phyloP scores from a whole-genome alignment of 2,113 vertebrate species.

The Saiga tatarica region DNA sequence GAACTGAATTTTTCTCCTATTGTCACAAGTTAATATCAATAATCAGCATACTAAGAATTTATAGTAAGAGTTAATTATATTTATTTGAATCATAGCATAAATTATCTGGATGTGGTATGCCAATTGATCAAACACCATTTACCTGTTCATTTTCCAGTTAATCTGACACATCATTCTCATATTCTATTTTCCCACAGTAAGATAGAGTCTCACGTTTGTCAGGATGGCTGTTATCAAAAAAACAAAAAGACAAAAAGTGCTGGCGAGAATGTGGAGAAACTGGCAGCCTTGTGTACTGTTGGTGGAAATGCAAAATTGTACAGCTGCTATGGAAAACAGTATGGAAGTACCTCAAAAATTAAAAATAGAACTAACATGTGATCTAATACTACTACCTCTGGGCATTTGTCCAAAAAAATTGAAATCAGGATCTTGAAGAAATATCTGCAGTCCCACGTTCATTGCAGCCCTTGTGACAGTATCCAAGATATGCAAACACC shows the following conservation, averaged over 20 bases:
- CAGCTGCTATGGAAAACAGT: background rate
- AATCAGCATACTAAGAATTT: background rate
- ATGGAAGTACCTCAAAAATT: background rate
- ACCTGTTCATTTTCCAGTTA: background rate
- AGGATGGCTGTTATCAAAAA: background rate
- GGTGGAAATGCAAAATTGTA: background rate
- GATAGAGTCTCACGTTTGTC: background rate
- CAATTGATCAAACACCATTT: background rate
- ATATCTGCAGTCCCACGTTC: rapidly evolving
- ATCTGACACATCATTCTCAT: background rate
- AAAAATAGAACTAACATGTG: background rate
- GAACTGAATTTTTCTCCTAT: background rate
- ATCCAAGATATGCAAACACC: background rate
- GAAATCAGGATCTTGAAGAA: background rate
- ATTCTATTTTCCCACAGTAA: background rate
- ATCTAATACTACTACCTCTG: background rate
- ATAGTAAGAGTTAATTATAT: background rate
- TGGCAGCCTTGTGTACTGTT: rapidly evolving
- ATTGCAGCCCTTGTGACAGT: rapidly evolving
- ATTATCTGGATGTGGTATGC: background rate
- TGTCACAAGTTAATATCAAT: background rate
- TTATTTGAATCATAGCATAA: background rate
- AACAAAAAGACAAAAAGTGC: background rate
- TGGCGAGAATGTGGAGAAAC: background rate
- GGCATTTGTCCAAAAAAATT: background rate